Conservation (phyloP, 2,888 invertebrate species). For the Tromatobia lineatoria region DNA sequence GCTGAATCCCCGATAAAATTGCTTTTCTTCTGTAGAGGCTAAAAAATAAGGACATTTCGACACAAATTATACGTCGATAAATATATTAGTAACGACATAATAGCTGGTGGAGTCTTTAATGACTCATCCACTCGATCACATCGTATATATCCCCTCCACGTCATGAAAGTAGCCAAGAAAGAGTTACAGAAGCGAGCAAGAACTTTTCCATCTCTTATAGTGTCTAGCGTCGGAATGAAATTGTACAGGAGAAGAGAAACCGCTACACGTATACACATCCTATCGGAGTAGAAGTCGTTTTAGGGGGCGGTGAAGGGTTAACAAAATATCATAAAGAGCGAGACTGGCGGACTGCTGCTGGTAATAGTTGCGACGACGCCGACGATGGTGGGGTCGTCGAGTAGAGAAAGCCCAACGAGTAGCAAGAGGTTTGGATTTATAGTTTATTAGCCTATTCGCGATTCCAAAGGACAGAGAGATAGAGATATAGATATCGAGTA, state of each 20-base stretch:
- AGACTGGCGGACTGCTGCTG: conserved; percentile 39
- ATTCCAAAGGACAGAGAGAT: conserved; percentile 14
- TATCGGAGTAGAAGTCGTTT: conserved; percentile 56
- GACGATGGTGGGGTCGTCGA: conserved; percentile 18
- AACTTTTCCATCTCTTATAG: conserved; percentile 56
- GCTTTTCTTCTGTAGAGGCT: background rate
- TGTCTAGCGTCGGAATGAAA: conserved; percentile 46
- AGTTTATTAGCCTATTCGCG: conserved; percentile 79
- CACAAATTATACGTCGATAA: conserved; percentile 22
- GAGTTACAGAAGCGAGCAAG: conserved; percentile 33
- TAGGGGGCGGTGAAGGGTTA: conserved; percentile 69
- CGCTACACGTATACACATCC: background rate
- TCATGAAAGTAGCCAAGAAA: conserved; percentile 51
- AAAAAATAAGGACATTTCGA: background rate
- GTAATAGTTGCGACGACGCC: conserved; percentile 61
- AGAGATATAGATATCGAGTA: conserved; percentile 4
- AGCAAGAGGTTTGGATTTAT: conserved; percentile 77
- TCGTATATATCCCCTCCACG: conserved; percentile 1
- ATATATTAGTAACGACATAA: conserved; percentile 40
- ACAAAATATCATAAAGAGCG: conserved; percentile 75
- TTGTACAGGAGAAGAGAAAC: conserved; percentile 23
- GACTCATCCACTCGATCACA: conserved; percentile 63
- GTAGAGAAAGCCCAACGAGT: conserved; percentile 54
- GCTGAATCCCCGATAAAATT: conserved; percentile 27
- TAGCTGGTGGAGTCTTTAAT: conserved; percentile 32